A percentile compares a stretch with the other conserved stretches of the same genome.
Evolutionary conservation across 2,113 vertebrate species (phyloP).

Genomic region (Ciconia maguari): DNA sequence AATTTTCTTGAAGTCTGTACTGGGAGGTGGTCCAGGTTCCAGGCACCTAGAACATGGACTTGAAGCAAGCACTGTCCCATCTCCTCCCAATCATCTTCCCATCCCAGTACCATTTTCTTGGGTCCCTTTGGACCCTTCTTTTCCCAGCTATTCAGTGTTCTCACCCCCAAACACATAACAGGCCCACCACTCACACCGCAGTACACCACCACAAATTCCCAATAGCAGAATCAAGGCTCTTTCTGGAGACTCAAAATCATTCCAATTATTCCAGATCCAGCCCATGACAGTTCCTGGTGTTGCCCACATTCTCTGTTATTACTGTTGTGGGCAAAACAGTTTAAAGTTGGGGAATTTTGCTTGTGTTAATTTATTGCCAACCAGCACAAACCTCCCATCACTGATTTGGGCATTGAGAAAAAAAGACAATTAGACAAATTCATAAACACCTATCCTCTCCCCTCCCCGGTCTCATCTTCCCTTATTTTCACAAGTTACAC

Average conservation of each 20-base stretch:
- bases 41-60: background rate
- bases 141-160: background rate
- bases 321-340: background rate
- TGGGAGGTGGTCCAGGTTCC: background rate
- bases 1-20: background rate
- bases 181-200: background rate
- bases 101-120: background rate
- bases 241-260: background rate
- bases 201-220: background rate
- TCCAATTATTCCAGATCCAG: background rate
- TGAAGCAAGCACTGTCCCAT: background rate
- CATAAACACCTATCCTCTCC: background rate
- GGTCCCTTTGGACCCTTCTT: background rate
- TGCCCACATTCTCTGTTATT: background rate
- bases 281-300: background rate
- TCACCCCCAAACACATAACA: background rate
- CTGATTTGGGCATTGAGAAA: background rate
- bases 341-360: background rate
- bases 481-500: background rate
- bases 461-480: background rate
- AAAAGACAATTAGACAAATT: background rate
- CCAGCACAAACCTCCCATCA: background rate
- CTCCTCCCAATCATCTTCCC: background rate
- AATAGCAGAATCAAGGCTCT: background rate
- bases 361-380: background rate